Base-by-base conservation (phyloP, 1,140 invertebrate genomes). In the Parasteatoda tepidariorum region DNA sequence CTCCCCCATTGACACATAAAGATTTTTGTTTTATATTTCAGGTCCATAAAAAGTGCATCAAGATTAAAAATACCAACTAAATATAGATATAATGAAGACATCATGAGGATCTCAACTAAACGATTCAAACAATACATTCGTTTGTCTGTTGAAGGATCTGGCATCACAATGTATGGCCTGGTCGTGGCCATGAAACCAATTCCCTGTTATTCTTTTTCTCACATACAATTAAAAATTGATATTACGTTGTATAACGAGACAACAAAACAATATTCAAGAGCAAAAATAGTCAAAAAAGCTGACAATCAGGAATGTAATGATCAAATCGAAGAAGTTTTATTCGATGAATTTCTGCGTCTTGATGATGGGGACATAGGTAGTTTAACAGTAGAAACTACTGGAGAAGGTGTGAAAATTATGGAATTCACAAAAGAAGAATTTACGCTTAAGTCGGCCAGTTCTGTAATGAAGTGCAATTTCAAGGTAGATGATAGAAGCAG, bases 351-450 rank as follows among this genome's bases (percentile, higher is more conserved):
- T n/a, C 28, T 79, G 30, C 11, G 64, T 7, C 22, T 79, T 7
- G 64, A 79, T 26, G 76, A 79, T 33, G 64, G 64, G n/a, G 62
- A 79, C 15, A 68, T 30, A 15, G 48, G 30, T 15, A 15, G 24
- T 1, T 9, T 79, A 18, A 34, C 30, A 5, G 48, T 68, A 3
- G 18, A 30, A 15, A 31, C 57, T 26, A 26, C 62, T 11, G 64
- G 61, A 2, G 76, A 79, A 68, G 76, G 76, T 6, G 76, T 79
- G 0, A 13, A 64, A 2, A 9, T 79, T 2, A 79, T 79, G 64
- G 62, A 79, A 5, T 79, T 62, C 13, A 6, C 28, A 0, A 9
- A 68, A 3, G 38, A 67, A 15, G 15, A 30, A 24, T 78, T 78
- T 28, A 22, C 59, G 2, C 13, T 7, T 13, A 11, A 66, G 2